Conservation (phyloP, 1,140 invertebrate species). For the Eumaeus atala region DNA sequence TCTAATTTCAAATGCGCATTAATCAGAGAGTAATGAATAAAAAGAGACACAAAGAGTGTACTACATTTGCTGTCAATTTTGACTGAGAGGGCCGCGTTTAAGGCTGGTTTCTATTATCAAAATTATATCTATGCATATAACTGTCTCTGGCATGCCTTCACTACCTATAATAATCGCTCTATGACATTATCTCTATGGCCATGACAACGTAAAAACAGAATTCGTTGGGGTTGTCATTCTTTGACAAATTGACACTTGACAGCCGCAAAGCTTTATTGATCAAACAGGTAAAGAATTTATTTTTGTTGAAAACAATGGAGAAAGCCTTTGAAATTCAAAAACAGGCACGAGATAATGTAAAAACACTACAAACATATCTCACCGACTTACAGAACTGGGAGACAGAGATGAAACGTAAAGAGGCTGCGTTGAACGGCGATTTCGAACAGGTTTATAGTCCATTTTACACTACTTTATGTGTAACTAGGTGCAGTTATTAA, state of each 20-base stretch:
- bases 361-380: conserved; percentile 82
- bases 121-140: too few relatives aligned
- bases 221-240: too few relatives aligned
- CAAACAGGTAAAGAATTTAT: conserved; percentile 46
- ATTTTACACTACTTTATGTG: not conserved
- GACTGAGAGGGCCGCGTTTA: too few relatives aligned
- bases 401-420: conserved; percentile 87
- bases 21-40: too few relatives aligned
- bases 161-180: too few relatives aligned
- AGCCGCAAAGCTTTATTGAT: conserved; percentile 39
- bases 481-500: conserved; percentile 4
- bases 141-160: too few relatives aligned
- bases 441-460: conserved; percentile 54
- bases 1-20: too few relatives aligned
- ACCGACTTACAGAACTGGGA: conserved; percentile 89
- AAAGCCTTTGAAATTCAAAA: conserved; percentile 77
- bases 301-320: conserved; percentile 49
- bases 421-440: conserved; percentile 75
- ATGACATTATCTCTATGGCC: not conserved
- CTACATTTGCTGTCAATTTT: too few relatives aligned
- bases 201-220: not conserved
- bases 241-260: conserved; percentile 22
- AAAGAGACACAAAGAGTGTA: too few relatives aligned
- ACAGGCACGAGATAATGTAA: conserved; percentile 82
- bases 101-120: too few relatives aligned